These are phyloP conservation scores for Amphilophus citrinellus DNA, from an alignment of 2,113 vertebrate species.

Conservation along the genomic window DNA sequence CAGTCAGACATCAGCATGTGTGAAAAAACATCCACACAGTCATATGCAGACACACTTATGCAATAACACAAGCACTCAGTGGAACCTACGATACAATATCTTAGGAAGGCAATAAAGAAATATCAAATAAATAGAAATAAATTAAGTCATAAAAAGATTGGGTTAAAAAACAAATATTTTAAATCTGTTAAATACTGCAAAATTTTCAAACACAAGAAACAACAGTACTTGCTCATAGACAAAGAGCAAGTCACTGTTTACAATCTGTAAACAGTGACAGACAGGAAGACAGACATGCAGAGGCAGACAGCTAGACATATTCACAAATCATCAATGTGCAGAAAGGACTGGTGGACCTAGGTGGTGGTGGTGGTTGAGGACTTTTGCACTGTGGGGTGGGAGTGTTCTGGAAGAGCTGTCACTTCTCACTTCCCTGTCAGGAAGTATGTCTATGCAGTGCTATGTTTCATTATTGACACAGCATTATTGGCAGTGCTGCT, in stretches of 20 bases:
- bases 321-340: conserved; percentile 55
- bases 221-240: conserved; percentile 33
- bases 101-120: conserved; percentile 67
- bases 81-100: conserved; percentile 45
- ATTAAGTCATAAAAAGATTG: conserved; percentile 68
- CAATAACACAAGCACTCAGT: conserved; percentile 40
- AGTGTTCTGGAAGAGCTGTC: background rate
- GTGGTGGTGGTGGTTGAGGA: conserved; percentile 9
- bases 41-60: conserved; percentile 13
- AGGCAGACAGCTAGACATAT: conserved; percentile 37
- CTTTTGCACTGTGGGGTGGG: background rate
- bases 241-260: background rate
- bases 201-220: conserved; percentile 36
- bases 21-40: background rate
- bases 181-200: conserved; percentile 60
- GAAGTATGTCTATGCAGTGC: conserved; percentile 2
- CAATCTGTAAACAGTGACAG: conserved; percentile 49
- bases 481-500: conserved; percentile 50
- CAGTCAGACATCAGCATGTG: conserved; percentile 16
- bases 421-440: conserved; percentile 2
- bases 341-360: conserved; percentile 24
- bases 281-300: conserved; percentile 18
- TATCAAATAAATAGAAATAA: conserved; percentile 79
- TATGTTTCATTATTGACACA: background rate
- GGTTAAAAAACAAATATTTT: conserved; percentile 57